Base-by-base conservation (phyloP, 2,113 vertebrate genomes). In the Spermophilus dauricus region DNA sequence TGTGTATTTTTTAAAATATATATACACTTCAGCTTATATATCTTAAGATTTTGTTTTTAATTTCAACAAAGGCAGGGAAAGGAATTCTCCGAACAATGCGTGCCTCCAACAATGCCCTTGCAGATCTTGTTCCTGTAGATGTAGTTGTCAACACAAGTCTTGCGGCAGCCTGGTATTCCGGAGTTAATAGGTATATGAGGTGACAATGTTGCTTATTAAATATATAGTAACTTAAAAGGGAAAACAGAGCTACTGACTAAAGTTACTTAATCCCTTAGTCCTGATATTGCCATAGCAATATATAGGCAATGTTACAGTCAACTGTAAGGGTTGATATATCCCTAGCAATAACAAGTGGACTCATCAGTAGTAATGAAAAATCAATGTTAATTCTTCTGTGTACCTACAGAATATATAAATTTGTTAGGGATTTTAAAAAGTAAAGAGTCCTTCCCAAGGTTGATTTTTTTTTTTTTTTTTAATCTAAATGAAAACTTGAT, bases 51-150 rank as follows among this genome's bases (percentile, higher is more conserved):
- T 63, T 37, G 96, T 86, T 97, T 98, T 98, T 98, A 97, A 85
- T 98, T 98, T 97, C 89, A 91, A 98, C 98, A 75, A 97, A 99
- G 99, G 99, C 99, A 97, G 99, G 99, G 97, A 99, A 99, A 98
- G 99, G 99, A 97, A 99, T 99, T 98, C 99, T 99, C 87, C 99
- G 99, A 86, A 99, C 99, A 17, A 99, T 99, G 99, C 99, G 99
- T 96, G 99, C 99, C 20, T 99, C 99, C 83, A 99, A 99, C 78
- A 98, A 98, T 58, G 99, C 99, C 0, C 99, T 99, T 93, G 99
- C 99, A 45, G 99, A 99, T 98, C 99, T 99, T 88, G 99, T 99
- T 96, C 99, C 99, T 30, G 99, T 99, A 45, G 99, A 99, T 86
- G 99, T 99, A 97, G 99, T 99, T 98, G 99, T 99, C 98, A 99